phyloP scores from a whole-genome alignment of 2,113 vertebrate species.

The Solenodon paradoxus region DNA sequence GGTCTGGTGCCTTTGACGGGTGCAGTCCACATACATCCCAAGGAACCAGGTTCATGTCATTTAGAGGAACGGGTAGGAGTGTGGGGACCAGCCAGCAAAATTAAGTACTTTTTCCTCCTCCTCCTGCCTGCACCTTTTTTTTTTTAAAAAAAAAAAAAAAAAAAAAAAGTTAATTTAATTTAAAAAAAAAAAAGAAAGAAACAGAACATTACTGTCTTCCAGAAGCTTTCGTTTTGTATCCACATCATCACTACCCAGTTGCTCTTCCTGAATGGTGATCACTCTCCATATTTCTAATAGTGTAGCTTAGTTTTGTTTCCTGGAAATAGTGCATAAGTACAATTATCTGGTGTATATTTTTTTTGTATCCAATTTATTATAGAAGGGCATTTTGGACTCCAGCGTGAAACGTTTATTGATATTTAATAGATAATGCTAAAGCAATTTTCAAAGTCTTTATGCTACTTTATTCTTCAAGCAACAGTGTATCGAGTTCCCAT shows the following conservation, averaged over 20 bases:
- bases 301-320: neutral
- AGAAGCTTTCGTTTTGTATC: neutral
- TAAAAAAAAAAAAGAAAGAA: too few relatives aligned
- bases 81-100: too few relatives aligned
- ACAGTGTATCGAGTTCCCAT: neutral
- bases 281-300: too few relatives aligned
- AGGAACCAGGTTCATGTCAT: too few relatives aligned
- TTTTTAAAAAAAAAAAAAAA: too few relatives aligned
- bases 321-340: neutral
- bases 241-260: rapidly evolving
- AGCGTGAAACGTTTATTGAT: neutral
- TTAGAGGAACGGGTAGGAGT: too few relatives aligned
- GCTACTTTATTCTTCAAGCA: neutral
- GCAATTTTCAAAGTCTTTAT: neutral
- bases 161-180: too few relatives aligned
- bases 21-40: too few relatives aligned
- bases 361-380: neutral
- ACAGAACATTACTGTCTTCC: neutral
- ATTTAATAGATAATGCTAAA: neutral
- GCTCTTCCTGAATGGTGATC: too few relatives aligned
- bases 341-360: neutral
- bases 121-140: too few relatives aligned
- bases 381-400: neutral
- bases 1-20: too few relatives aligned
- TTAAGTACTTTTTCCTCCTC: too few relatives aligned